Base-by-base conservation (phyloP, 2,888 invertebrate species). In the Lasioglossum malachurum region DNA sequence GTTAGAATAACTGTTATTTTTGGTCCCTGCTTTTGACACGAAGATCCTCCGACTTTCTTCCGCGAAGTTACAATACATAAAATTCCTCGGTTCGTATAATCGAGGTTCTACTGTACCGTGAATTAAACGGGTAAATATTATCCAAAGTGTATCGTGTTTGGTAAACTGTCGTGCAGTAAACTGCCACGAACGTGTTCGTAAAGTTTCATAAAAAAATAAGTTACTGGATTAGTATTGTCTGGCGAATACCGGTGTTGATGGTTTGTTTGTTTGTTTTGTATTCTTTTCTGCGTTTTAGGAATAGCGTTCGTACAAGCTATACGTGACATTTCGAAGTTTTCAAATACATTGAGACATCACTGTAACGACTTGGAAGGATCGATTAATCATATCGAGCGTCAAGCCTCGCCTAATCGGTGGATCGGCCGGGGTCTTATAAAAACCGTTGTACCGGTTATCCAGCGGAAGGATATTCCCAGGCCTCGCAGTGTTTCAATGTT, bases 331-430 rank as follows among this genome's bases (percentile, higher is more conserved):
- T n/a, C n/a, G n/a, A n/a, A n/a, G 64, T 31, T 31, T 64, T 4
- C 57, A 12, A n/a, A 57, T 57, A n/a, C 12, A n/a, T n/a, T 1
- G n/a, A 57, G 57, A n/a, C 57, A 16, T 16, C 31, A 57, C 64
- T 31, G 31, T 80, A 78, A 60, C 12, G 23, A 46, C 41, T 31
- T n/a, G 4, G 57, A 44, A 12, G 44, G 14, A 19, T 73, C 92
- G 88, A 94, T 94, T 93, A 93, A 94, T 93, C 93, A 92, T 92
- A 92, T 91, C 88, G 89, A 88, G 88, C 31, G 64, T 64, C 64
- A 31, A 64, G 31, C 8, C 64, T 31, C 57, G 57, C 57, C 57
- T 57, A 57, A 57, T 57, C 93, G 90, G 88, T 87, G 87, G 84
- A 89, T 90, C 85, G 88, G 79, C 80, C 78, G 81, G 76, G 57